phyloP scores from a whole-genome alignment of 2,113 vertebrate genomes.

The Paradoxurus hermaphroditus region DNA sequence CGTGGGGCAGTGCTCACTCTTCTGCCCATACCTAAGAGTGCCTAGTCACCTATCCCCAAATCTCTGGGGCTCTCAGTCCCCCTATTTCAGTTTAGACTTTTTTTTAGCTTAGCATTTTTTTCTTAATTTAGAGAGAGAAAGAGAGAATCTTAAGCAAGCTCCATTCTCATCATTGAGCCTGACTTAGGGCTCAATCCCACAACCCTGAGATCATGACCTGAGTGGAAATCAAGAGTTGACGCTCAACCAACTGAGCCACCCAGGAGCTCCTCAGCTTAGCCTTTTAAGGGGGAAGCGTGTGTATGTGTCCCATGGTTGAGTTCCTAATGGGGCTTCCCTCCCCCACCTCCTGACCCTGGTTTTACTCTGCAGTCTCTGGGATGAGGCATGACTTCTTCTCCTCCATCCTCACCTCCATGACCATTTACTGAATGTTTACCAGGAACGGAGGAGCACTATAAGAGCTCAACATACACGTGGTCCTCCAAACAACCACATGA shows the following conservation, averaged over 20 bases:
- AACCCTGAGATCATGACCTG: too few relatives aligned
- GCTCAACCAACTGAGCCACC: too few relatives aligned
- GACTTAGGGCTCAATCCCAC: too few relatives aligned
- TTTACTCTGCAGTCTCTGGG: neutral
- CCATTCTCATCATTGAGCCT: too few relatives aligned
- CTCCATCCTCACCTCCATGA: neutral
- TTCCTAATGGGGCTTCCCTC: neutral
- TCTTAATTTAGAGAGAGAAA: too few relatives aligned
- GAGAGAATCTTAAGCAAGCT: too few relatives aligned
- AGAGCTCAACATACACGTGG: neutral
- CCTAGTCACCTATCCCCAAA: neutral
- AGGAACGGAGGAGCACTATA: neutral
- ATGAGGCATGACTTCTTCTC: neutral
- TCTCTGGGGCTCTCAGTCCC: neutral
- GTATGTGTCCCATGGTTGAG: neutral
- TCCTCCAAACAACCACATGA: neutral
- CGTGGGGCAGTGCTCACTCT: neutral
- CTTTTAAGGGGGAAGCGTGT: neutral
- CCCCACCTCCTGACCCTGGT: accelerated
- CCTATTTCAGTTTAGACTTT: neutral
- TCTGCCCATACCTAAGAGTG: neutral
- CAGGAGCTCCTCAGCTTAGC: neutral
- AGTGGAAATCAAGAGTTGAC: too few relatives aligned
- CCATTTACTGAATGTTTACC: neutral
- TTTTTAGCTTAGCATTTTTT: neutral